Conservation (phyloP, 2,113 vertebrate genomes). For the Rhea pennata region DNA sequence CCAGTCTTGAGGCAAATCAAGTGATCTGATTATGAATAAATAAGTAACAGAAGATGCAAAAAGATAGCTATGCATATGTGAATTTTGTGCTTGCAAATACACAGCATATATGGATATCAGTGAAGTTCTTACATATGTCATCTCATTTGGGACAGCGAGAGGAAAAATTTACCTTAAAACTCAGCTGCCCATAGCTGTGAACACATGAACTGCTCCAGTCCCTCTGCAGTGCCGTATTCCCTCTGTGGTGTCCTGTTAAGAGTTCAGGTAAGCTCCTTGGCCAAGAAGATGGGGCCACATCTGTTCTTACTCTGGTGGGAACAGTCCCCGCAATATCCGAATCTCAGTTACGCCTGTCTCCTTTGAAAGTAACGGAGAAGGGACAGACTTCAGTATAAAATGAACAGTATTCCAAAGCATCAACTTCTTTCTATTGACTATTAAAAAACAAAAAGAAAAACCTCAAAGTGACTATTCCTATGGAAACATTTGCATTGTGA, state of each 20-base stretch:
- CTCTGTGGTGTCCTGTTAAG: neutral
- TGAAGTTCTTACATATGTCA: neutral
- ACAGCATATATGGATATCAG: neutral
- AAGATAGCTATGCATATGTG: neutral
- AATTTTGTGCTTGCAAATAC: neutral
- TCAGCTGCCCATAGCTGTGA: neutral
- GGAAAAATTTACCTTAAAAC: neutral
- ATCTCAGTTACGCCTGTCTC: neutral
- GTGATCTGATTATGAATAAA: neutral
- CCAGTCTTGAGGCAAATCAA: neutral
- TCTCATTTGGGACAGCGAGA: neutral
- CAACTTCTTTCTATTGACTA: neutral
- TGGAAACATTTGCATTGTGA: neutral
- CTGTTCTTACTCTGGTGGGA: neutral
- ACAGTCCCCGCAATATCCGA: neutral
- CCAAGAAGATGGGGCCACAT: rapidly evolving
- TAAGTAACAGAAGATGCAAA: neutral
- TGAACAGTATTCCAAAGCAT: neutral
- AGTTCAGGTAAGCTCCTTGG: neutral
- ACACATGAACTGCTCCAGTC: neutral
- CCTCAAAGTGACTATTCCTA: neutral
- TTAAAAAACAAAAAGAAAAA: neutral
- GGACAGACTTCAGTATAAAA: neutral
- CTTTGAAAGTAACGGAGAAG: neutral
- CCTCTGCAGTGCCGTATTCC: neutral